Conservation (phyloP, 2,888 invertebrate genomes). For the Caprella mutica region DNA sequence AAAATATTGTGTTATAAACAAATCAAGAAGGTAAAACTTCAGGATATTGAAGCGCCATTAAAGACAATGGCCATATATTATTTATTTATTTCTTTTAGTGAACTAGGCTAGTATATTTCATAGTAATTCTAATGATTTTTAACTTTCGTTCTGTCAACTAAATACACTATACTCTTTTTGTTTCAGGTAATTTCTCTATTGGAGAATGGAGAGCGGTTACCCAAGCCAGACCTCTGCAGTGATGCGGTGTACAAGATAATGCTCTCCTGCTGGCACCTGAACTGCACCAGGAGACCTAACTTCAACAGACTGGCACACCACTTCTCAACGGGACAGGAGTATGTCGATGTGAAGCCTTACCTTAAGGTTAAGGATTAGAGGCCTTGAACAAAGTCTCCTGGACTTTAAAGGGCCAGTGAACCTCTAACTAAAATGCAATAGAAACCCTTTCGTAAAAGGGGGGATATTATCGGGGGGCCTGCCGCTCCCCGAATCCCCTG, state of each 20-base stretch:
- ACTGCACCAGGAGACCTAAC: conserved; percentile 62
- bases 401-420: no score
- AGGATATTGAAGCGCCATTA: no score
- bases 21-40: no score
- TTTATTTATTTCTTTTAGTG: no score
- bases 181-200: conserved; percentile 65
- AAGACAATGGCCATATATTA: no score
- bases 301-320: conserved; percentile 63
- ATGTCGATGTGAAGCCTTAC: conserved; percentile 49
- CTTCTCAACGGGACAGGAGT: conserved; percentile 63
- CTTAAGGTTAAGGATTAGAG: conserved; percentile 15
- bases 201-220: conserved; percentile 65
- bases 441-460: no score
- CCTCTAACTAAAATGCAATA: no score
- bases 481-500: no score
- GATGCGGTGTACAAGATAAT: conserved; percentile 68
- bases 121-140: not conserved
- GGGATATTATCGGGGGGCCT: no score
- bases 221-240: conserved; percentile 63
- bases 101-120: no score
- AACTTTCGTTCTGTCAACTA: not conserved
- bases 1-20: no score
- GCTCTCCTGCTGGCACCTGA: conserved; percentile 74
- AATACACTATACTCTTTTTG: conserved; percentile 9
- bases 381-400: no score